These are phyloP conservation scores for Etheostoma nigrum DNA, from an alignment of 2,797 vertebrate species.

Conservation along the genomic window DNA sequence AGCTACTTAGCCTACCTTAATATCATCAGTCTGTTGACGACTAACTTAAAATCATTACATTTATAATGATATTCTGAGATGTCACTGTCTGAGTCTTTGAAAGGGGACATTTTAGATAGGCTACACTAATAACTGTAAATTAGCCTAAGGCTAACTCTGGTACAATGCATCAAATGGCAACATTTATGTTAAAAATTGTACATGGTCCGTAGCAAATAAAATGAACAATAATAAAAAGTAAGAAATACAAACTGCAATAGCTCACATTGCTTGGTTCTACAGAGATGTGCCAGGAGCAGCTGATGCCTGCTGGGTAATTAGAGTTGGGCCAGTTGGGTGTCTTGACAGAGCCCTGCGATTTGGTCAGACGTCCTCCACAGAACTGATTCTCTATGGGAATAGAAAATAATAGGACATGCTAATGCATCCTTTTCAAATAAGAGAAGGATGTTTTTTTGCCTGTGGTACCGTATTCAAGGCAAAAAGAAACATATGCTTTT, in stretches of 20 bases:
- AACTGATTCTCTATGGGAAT: slow-evolving; percentile 88
- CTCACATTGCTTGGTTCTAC: slow-evolving; percentile 88
- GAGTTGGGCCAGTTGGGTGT: slow-evolving; percentile 94
- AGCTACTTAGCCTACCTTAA: neutral
- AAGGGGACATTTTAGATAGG: neutral
- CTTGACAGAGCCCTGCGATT: slow-evolving; percentile 89
- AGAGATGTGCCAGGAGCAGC: slow-evolving; percentile 94
- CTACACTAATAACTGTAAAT: neutral
- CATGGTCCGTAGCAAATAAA: too few species aligned
- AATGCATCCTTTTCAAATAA: neutral
- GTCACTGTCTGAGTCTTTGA: neutral
- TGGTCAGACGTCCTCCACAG: slow-evolving; percentile 92
- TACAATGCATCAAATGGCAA: too few species aligned
- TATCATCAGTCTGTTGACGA: neutral
- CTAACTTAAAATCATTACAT: neutral
- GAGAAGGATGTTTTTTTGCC: fast-evolving
- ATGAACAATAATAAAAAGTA: neutral
- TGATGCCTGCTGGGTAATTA: slow-evolving; percentile 93
- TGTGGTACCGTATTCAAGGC: neutral
- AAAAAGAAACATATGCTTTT: neutral
- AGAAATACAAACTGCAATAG: slow-evolving; percentile 9
- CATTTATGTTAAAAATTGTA: too few species aligned
- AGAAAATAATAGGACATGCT: slow-evolving; percentile 1
- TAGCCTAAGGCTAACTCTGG: too few species aligned
- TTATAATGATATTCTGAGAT: neutral